phyloP scores from a whole-genome alignment of 1,140 invertebrate species.

The Leucophenga varia region DNA sequence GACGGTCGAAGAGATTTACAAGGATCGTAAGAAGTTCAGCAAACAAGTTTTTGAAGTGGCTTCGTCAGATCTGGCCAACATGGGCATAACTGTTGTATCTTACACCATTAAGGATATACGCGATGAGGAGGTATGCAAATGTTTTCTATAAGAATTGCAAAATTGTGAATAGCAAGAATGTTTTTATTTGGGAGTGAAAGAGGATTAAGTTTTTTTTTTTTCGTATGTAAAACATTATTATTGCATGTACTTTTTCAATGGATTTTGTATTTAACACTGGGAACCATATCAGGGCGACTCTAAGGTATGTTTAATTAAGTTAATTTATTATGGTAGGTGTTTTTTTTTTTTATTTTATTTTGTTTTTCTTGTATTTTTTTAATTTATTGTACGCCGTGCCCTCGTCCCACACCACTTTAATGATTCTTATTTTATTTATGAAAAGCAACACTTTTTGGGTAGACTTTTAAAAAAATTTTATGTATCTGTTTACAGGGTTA shows the following conservation, averaged over 20 bases:
- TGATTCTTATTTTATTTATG: no score
- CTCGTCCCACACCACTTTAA: no score
- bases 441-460: no score
- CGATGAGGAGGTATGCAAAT: constrained; percentile 84
- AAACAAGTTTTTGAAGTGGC: constrained; percentile 95
- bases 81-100: constrained; percentile 97
- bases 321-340: no score
- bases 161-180: no score
- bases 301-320: constrained; percentile 53
- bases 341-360: no score
- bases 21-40: constrained; percentile 98
- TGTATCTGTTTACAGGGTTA: constrained; percentile 88
- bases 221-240: constrained; percentile 19
- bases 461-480: no score
- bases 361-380: no score
- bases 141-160: no score
- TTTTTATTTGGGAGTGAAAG: no score
- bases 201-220: constrained; percentile 10
- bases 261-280: constrained; percentile 23
- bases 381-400: no score
- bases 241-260: constrained; percentile 37
- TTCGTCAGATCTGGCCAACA: constrained; percentile 93
- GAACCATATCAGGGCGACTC: constrained; percentile 57
- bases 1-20: constrained; percentile 99
- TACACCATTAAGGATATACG: constrained; percentile 97